Conservation (phyloP, 2,113 vertebrate genomes). For the Leptobrachium ailaonicum region DNA sequence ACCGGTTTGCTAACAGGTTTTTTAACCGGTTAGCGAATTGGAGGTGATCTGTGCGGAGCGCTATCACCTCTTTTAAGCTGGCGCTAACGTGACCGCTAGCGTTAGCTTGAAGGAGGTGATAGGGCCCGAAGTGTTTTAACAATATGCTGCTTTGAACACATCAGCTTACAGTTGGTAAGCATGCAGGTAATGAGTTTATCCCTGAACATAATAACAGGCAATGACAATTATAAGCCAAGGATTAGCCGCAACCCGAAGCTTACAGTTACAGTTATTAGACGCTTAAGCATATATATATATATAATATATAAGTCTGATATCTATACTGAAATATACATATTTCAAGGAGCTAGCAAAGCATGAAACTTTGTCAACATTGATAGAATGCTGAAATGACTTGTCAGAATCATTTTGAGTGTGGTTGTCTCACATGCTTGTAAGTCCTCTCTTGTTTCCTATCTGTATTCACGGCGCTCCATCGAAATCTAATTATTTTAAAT, state of each 20-base stretch:
- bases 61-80: too few species aligned
- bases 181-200: too few species aligned
- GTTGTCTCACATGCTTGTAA: not conserved
- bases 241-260: not conserved
- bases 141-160: too few species aligned
- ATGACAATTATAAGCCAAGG: slow-evolving; percentile 11
- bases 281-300: too few species aligned
- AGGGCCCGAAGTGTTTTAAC: too few species aligned
- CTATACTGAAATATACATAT: not conserved
- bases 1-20: too few species aligned
- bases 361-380: not conserved
- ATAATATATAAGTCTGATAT: not conserved
- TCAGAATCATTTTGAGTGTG: slow-evolving; percentile 17
- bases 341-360: not conserved
- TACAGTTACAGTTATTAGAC: not conserved
- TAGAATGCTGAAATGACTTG: slow-evolving; percentile 1
- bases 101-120: too few species aligned
- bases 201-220: slow-evolving; percentile 7
- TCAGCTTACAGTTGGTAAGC: too few species aligned
- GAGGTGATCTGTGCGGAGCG: too few species aligned
- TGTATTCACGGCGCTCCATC: slow-evolving; percentile 27
- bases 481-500: slow-evolving; percentile 39
- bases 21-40: too few species aligned
- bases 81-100: too few species aligned
- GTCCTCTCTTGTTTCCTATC: slow-evolving; percentile 18